A percentile compares a stretch with the other conserved stretches of the same genome.
Conservation (phyloP, 2,888 invertebrate genomes). For the Sarcophaga caerulescens region DNA sequence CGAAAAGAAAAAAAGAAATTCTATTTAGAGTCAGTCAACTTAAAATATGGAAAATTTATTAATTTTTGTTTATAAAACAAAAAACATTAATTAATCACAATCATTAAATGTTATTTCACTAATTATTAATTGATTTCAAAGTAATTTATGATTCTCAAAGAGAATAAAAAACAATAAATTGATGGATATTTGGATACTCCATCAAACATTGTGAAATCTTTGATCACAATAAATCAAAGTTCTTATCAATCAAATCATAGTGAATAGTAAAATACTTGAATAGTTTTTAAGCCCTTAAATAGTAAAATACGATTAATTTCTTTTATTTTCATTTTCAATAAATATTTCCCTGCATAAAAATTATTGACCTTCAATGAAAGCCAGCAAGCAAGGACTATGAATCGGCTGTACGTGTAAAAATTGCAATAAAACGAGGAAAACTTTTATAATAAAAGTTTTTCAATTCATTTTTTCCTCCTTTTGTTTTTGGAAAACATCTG, state of each 20-base stretch:
- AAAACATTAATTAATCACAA: too few relatives aligned
- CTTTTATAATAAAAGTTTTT: constrained; percentile 65
- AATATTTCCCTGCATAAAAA: neutral
- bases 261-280: neutral
- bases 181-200: too few relatives aligned
- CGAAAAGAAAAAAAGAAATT: neutral
- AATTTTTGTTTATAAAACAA: too few relatives aligned
- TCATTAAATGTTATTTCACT: too few relatives aligned
- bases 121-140: too few relatives aligned
- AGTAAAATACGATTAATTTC: neutral
- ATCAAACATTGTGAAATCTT: too few relatives aligned
- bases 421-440: constrained; percentile 51
- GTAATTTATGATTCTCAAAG: too few relatives aligned
- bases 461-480: too few relatives aligned
- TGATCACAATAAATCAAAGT: too few relatives aligned
- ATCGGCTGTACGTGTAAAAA: neutral
- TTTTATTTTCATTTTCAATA: neutral
- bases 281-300: neutral
- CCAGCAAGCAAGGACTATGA: neutral
- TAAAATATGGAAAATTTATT: too few relatives aligned
- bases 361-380: constrained; percentile 37
- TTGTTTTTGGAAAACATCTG: constrained; percentile 62
- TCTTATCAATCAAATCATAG: neutral
- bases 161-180: too few relatives aligned
- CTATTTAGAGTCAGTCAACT: too few relatives aligned